phyloP scores from a whole-genome alignment of 2,113 vertebrate genomes.

The Salvelinus namaycush region DNA sequence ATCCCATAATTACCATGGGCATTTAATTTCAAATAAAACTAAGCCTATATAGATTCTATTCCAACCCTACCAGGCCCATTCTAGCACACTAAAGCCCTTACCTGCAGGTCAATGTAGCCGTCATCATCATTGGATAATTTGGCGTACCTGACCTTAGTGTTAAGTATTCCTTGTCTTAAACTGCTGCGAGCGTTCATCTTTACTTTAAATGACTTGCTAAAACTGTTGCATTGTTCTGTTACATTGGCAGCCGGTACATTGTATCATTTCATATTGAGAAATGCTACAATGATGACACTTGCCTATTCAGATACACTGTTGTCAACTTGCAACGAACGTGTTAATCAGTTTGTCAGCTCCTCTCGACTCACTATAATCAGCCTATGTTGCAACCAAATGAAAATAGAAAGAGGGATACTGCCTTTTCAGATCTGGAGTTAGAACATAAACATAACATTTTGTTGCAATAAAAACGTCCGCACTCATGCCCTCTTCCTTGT shows the following conservation, averaged over 20 bases:
- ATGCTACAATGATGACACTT: background rate
- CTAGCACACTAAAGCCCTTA: conserved; percentile 46
- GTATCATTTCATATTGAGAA: background rate
- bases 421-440: background rate
- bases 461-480: background rate
- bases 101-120: conserved; percentile 97
- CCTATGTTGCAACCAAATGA: background rate
- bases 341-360: background rate
- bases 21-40: background rate
- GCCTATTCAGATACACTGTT: background rate
- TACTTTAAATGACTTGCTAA: background rate
- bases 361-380: background rate
- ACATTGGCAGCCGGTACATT: background rate
- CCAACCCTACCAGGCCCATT: background rate
- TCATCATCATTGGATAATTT: conserved; percentile 89
- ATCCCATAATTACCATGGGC: no score
- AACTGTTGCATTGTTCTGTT: background rate
- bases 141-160: conserved; percentile 89
- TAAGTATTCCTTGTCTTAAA: conserved; percentile 74
- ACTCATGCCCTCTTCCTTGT: background rate
- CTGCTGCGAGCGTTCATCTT: conserved; percentile 86
- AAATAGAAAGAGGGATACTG: background rate
- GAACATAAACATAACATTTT: background rate
- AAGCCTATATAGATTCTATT: no score
- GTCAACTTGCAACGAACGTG: background rate